Percentiles rank a stretch among this genome's conserved stretches.
Evolutionary conservation across 1,140 invertebrate species (phyloP).

Genomic region (Rhagoletis pomonella): DNA sequence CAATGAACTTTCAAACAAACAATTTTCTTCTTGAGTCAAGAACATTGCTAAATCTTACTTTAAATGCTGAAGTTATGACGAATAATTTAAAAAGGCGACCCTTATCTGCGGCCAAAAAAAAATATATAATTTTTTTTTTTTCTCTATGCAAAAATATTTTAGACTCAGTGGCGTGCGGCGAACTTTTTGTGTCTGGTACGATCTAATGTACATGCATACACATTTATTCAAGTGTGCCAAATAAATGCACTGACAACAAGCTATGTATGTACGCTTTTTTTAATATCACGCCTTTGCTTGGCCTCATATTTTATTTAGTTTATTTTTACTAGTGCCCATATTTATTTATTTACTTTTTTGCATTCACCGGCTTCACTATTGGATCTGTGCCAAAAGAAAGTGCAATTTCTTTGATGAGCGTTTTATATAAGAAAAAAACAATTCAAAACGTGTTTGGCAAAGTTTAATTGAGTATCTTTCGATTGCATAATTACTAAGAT

Average conservation of each 20-base stretch:
- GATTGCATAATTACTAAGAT: neutral
- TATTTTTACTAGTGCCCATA: neutral
- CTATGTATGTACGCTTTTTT: neutral
- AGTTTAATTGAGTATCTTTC: neutral
- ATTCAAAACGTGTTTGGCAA: neutral
- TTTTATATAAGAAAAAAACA: neutral
- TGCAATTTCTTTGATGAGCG: neutral
- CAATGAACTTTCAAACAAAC: too few species aligned
- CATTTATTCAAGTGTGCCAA: neutral
- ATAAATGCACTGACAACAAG: too few species aligned
- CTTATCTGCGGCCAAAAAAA: too few species aligned
- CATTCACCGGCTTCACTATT: neutral
- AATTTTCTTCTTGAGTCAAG: too few species aligned
- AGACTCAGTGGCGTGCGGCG: too few species aligned
- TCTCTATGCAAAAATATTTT: too few species aligned
- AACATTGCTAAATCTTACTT: too few species aligned
- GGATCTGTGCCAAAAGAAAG: constrained; percentile 48
- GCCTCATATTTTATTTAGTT: neutral
- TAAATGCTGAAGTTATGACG: too few species aligned
- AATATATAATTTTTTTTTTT: too few species aligned
- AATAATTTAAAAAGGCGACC: too few species aligned
- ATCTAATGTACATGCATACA: neutral
- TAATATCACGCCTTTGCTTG: neutral
- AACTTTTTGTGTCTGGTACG: too few species aligned
- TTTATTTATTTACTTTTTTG: neutral